A percentile compares a stretch with the other conserved stretches of the same genome.
Evolutionary conservation across 1,140 invertebrate species (phyloP).

Genomic region (Ectropis grisescens): DNA sequence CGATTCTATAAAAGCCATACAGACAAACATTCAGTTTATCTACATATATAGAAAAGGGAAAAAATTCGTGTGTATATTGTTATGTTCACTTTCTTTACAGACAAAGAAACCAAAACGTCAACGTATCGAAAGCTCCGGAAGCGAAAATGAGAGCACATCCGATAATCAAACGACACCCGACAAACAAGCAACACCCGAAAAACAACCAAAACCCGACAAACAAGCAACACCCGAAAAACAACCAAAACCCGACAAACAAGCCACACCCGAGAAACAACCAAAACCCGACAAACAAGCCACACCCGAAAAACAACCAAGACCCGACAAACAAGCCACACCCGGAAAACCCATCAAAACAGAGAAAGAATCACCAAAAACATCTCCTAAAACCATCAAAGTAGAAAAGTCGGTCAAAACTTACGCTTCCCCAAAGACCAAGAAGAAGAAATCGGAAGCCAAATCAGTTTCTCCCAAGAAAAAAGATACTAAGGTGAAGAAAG

Average conservation of each 20-base stretch:
- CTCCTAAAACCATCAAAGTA: too few relatives aligned
- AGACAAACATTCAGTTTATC: too few relatives aligned
- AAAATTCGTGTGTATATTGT: too few relatives aligned
- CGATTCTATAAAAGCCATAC: too few relatives aligned
- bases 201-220: not conserved
- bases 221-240: not conserved
- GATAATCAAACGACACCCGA: constrained; percentile 1
- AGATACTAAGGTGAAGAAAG: constrained; percentile 4
- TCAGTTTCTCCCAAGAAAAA: too few relatives aligned
- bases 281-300: not conserved
- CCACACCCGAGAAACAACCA: not conserved
- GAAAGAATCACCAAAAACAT: constrained; percentile 21
- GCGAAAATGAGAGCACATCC: constrained; percentile 24
- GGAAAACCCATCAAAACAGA: constrained; percentile 18
- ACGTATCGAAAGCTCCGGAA: constrained; percentile 48
- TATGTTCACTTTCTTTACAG: constrained; percentile 15
- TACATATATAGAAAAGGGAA: too few relatives aligned
- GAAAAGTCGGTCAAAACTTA: too few relatives aligned
- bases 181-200: constrained; percentile 1
- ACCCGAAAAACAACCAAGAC: not conserved
- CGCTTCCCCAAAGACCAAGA: constrained; percentile 35
- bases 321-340: not conserved
- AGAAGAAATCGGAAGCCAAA: constrained; percentile 21
- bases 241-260: constrained; percentile 1
- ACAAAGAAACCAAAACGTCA: constrained; percentile 45